Percentiles rank a stretch among this genome's conserved stretches.
phyloP scores from a whole-genome alignment of 2,797 vertebrate species.

The Sebastiscus tertius region DNA sequence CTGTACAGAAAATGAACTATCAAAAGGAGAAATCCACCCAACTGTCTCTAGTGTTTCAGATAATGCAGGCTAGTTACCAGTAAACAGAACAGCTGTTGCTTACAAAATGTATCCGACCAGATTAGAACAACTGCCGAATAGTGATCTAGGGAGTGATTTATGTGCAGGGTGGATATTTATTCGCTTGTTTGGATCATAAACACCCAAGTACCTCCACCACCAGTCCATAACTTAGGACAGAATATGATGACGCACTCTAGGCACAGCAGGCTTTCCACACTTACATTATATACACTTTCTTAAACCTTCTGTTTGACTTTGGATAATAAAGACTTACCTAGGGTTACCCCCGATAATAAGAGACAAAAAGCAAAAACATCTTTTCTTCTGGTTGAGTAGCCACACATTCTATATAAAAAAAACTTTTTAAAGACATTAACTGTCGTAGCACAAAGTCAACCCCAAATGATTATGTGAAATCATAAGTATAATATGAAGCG shows the following conservation, averaged over 20 bases:
- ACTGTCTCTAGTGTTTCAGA: slow-evolving; percentile 59
- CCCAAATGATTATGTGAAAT: slow-evolving; percentile 59
- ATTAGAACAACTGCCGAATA: slow-evolving; percentile 29
- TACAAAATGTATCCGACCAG: slow-evolving; percentile 11
- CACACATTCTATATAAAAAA: slow-evolving; percentile 19
- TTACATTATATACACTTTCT: slow-evolving; percentile 72
- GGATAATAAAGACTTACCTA: slow-evolving; percentile 62
- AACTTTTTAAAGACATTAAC: slow-evolving; percentile 28
- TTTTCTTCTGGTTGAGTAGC: slow-evolving; percentile 27
- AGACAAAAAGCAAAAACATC: slow-evolving; percentile 39
- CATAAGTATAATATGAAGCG: slow-evolving; percentile 32
- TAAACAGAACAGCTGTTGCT: slow-evolving; percentile 37
- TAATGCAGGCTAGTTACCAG: slow-evolving; percentile 20
- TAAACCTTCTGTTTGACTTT: slow-evolving; percentile 70
- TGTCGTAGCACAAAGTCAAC: slow-evolving; percentile 53
- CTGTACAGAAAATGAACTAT: slow-evolving; percentile 57
- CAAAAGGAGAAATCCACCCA: slow-evolving; percentile 26
- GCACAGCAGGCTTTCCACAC: slow-evolving; percentile 76
- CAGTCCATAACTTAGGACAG: slow-evolving; percentile 41
- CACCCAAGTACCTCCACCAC: slow-evolving; percentile 27
- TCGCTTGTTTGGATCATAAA: slow-evolving; percentile 46
- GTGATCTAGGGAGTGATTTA: slow-evolving; percentile 23
- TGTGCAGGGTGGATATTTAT: slow-evolving; percentile 28
- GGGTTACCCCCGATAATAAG: slow-evolving; percentile 41
- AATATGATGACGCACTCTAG: slow-evolving; percentile 62